Percentiles rank a stretch among this genome's conserved stretches.
Conservation (phyloP, 2,113 vertebrate genomes). For the Hydrochoerus hydrochaeris region DNA sequence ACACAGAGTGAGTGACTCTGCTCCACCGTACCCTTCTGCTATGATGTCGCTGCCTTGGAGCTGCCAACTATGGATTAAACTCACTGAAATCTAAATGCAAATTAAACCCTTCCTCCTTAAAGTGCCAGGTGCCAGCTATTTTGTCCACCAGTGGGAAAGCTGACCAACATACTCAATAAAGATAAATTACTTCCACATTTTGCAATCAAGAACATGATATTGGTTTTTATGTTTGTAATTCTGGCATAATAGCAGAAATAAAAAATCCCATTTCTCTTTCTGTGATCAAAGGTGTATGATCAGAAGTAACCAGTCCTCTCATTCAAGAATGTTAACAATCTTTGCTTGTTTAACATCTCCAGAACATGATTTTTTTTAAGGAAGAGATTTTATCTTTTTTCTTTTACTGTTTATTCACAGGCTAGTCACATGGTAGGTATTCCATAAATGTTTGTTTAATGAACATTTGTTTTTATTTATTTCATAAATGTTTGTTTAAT, state of each 20-base stretch:
- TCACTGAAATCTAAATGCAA: neutral
- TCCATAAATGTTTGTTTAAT: neutral
- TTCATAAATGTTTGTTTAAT: neutral
- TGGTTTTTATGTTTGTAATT: slow-evolving; percentile 29
- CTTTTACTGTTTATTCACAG: neutral
- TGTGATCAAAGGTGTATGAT: neutral
- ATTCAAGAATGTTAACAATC: neutral
- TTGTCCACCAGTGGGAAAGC: neutral
- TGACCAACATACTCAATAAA: neutral
- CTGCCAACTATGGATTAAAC: neutral
- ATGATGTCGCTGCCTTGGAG: neutral
- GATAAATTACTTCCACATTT: slow-evolving; percentile 47
- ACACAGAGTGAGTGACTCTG: neutral
- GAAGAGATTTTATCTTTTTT: neutral
- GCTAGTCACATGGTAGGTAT: neutral
- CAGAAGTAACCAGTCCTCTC: neutral
- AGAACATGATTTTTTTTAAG: neutral
- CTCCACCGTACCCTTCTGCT: neutral
- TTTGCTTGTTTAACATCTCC: neutral
- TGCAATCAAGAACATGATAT: slow-evolving; percentile 17
- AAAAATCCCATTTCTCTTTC: neutral
- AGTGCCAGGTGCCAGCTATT: neutral
- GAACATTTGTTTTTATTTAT: neutral
- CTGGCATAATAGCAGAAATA: neutral
- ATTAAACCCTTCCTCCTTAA: neutral